Evolutionary conservation across 2,888 invertebrate genomes (phyloP), one percentile per base, ranked within the genome.

Genomic region (Thecophora atra): DNA sequence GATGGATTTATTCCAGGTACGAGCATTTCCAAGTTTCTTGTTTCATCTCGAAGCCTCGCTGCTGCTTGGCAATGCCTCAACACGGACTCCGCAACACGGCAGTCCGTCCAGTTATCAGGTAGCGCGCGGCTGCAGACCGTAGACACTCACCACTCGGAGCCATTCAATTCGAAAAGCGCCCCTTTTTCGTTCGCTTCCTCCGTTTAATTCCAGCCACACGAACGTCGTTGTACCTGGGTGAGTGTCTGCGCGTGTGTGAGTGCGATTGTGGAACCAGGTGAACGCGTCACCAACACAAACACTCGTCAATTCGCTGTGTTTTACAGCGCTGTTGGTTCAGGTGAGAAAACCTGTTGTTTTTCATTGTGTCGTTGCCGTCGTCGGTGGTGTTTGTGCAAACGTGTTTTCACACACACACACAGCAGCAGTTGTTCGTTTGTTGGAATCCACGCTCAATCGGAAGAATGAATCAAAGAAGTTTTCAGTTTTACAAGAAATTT

Each of bases 401-500:
- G 44, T 73, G 71, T 70, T 72, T 70, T 60, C 56, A 21, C 58
- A 11, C 11, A 17, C 30, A 24, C 51, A 37, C 37, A 37, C 37
- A 37, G 8, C 5, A 30, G 37, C 24, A 28, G 54, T 62, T 3
- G 21, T 51, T 51, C 13, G 21, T 21, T 47, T 15, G 42, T 17
- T 21, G 37, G 19, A 52, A 44, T 15, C n/a, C 54, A 28, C 72
- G 69, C 44, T 68, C 64, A 44, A 44, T 42, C 54, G 28, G 56
- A 24, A 63, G 72, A 67, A 70, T 70, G 66, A 62, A 51, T 60
- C 19, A 80, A 82, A 83, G 83, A 79, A 82, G 83, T 82, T 83
- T n/a, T 83, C 78, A 83, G 83, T 83, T 82, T 79, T 75, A 74
- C 79, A 77, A 66, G 78, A 77, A 79, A 78, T 79, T 81, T 77